Evolutionary conservation across 2,888 invertebrate species (phyloP).

Genomic region (Helicoverpa assulta): DNA sequence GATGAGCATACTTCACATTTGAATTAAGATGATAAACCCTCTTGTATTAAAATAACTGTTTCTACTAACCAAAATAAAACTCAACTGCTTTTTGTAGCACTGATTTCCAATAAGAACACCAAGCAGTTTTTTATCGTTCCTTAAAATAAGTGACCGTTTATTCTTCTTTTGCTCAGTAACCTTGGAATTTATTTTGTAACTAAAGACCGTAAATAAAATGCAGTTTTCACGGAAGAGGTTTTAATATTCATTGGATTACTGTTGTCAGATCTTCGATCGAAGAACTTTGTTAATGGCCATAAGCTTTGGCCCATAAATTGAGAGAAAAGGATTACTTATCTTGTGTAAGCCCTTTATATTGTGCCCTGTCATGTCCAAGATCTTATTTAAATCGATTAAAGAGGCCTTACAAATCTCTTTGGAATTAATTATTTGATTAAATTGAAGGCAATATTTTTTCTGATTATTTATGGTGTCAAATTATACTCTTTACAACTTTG

Average conservation of each 20-base stretch:
- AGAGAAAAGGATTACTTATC: conserved; percentile 32
- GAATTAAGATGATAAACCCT: no score
- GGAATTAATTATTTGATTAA: conserved; percentile 3
- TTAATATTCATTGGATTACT: conserved; percentile 21
- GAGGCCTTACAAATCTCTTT: conserved; percentile 4
- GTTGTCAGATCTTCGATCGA: conserved; percentile 5
- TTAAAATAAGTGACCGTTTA: neutral
- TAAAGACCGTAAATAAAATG: conserved; percentile 18
- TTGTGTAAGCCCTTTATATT: conserved; percentile 39
- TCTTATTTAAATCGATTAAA: conserved; percentile 21
- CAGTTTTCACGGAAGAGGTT: conserved; percentile 26
- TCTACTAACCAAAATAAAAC: neutral
- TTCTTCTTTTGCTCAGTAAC: neutral
- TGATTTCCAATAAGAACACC: neutral
- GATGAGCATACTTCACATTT: no score
- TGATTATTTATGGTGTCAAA: neutral
- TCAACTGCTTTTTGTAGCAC: neutral
- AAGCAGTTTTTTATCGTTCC: neutral
- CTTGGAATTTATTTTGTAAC: conserved; percentile 4
- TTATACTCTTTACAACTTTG: neutral
- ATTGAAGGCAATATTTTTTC: neutral
- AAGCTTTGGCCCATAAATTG: conserved; percentile 38
- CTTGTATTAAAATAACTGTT: no score
- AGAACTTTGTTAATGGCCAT: conserved; percentile 24
- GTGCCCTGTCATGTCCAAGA: conserved; percentile 42